A percentile compares a stretch with the other conserved stretches of the same genome.
Conservation (phyloP, 92 coral and sea anemone species). For the Palythoa caribaeorum region DNA sequence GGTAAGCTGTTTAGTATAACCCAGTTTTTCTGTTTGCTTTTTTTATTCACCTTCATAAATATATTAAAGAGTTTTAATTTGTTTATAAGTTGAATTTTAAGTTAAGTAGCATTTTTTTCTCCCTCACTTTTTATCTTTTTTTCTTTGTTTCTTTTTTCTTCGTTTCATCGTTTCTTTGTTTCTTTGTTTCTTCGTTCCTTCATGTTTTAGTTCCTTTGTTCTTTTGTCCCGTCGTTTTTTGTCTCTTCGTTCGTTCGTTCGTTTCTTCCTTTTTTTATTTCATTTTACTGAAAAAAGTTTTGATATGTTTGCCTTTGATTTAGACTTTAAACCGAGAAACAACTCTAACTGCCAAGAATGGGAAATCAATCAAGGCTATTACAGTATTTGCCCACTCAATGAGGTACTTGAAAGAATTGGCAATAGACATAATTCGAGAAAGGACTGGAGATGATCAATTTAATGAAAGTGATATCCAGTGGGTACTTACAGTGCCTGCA, state of each 20-base stretch:
- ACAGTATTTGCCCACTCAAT: constrained; percentile 34
- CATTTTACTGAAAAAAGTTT: neutral
- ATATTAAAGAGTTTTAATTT: neutral
- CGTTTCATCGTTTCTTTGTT: neutral
- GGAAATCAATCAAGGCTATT: constrained; percentile 11
- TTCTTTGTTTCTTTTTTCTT: neutral
- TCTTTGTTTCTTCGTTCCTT: too few species aligned
- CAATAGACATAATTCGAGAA: constrained; percentile 20
- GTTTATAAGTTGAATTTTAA: neutral
- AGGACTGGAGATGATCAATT: neutral
- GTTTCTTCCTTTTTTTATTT: neutral
- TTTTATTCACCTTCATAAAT: neutral
- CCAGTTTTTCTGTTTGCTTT: neutral
- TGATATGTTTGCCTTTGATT: neutral
- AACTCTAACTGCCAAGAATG: constrained; percentile 32
- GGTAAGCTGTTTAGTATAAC: neutral
- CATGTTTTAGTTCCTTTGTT: too few species aligned
- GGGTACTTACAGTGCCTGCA: constrained; percentile 50
- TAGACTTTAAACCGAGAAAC: constrained; percentile 27
- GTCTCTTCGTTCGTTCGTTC: neutral
- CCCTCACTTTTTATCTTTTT: too few species aligned
- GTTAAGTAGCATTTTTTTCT: too few species aligned
- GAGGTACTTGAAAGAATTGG: constrained; percentile 27
- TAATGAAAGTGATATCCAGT: constrained; percentile 26
- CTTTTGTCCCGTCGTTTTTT: too few species aligned